Base-by-base conservation (phyloP, 2,888 invertebrate species). In the Galerucella pusilla region DNA sequence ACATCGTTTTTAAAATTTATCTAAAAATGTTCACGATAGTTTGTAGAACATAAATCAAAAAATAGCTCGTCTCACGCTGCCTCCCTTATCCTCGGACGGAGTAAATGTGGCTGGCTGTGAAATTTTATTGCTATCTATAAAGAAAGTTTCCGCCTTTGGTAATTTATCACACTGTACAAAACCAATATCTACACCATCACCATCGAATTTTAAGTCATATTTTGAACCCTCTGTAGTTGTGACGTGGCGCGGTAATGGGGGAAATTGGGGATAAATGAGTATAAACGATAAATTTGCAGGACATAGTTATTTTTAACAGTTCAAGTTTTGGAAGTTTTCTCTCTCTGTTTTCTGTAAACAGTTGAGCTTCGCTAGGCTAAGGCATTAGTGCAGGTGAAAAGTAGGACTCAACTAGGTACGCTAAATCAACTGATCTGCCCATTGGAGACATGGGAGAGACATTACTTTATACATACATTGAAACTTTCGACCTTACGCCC, bases 81-180 rank as follows among this genome's bases (percentile, higher is more conserved):
- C 75, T 71, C 71, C 52, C 75, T 76, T 72, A 68, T 59, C 68
- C 57, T 71, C 70, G 67, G 70, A 74, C 71, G 71, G 52, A 61
- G 74, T 72, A 77, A 76, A 78, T 71, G 76, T 77, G 70, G 79
- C 80, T 78, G 77, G 78, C 80, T 83, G 81, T 83, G 83, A 83
- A 82, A 83, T 83, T 82, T 83, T 83, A 83, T 83, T 80, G 83
- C 81, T 77, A 78, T 78, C 81, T 79, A 83, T 83, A 83, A 81
- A 82, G 80, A 81, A 81, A 81, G 79, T 80, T 80, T 78, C 74
- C 75, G 65, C 74, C 71, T 65, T 67, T 45, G 46, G 71, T 77
- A 77, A 80, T 79, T 80, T 78, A 79, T 80, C 75, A 74, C 77
- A 57, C 71, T 75, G 77, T 77, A 78, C 78, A 76, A 76, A 78